Base-by-base conservation (phyloP, 2,113 vertebrate genomes). In the Cygnus buccinator region DNA sequence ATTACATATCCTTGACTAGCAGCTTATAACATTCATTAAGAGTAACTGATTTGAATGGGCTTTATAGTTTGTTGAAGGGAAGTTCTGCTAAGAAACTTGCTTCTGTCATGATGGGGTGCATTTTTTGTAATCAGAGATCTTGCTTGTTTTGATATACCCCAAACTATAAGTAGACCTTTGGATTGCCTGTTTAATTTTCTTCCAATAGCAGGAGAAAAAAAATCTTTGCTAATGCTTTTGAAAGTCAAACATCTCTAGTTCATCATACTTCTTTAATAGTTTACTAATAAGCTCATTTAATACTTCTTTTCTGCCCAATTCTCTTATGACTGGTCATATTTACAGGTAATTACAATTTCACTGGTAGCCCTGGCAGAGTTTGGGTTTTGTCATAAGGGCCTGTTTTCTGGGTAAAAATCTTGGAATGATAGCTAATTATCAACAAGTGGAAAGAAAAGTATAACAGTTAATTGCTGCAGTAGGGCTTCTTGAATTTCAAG, bases 401-500 rank as follows among this genome's bases (percentile, higher is more conserved):
- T 91, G 22, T 71, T 75, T 85, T 20, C 75, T 81, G 57, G 57
- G 9, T 54, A 73, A 94, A 95, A 94, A 72, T 84, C 75, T n/a
- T 96, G 83, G 67, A 88, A 90, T 52, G 13, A 3, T 63, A 92
- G 12, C 21, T 84, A 26, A 81, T 91, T 95, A 68, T 58, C 22
- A 68, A 66, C 87, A 87, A 19, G 12, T 61, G 78, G 31, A 72
- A 48, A 83, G 33, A 67, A 9, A 11, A 76, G 6, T 16, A 35
- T 58, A 33, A 8, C 6, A 39, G 13, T 3, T 80, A 91, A 74
- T 52, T 90, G 61, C 31, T 96, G 33, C 37, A 65, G 48, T 48
- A 76, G 25, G 19, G 71, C 41, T 79, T 87, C 28, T 31, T 90
- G 73, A 94, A 87, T 20, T 76, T 92, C 50, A 80, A 82, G 54